Evolutionary conservation across 2,797 vertebrate species (phyloP), one percentile per base, ranked within the genome.

Genomic region (Channa striata): DNA sequence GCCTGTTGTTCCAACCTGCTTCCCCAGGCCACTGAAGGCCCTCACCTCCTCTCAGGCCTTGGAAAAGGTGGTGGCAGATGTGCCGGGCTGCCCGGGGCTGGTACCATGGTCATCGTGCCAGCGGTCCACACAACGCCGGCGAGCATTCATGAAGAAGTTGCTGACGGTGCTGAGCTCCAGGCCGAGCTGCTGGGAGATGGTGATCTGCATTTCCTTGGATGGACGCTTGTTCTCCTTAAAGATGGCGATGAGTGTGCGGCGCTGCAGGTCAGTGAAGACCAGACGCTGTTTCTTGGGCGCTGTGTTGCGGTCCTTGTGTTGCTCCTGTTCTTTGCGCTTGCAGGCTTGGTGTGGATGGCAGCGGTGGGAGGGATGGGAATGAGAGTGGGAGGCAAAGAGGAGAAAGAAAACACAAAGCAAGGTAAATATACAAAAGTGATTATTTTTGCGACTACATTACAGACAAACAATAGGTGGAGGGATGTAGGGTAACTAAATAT

Each of bases 111-210:
- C 97, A 49, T 99, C 97, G 11, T 97, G 95, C 97, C 97, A 99
- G 89, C 96, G 96, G 93, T 98, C 97, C 89, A 97, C 96, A 63
- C 97, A 98, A 66, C 97, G 95, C 81, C 97, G 96, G 21, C 98
- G 96, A 11, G 98, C 98, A 1, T 99, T 99, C 98, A 99, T 99
- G 92, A 99, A 99, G 96, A 99, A 99, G 91, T 99, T 99, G 96
- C 97, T 99, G 94, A 99, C 98, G 1, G 98, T 99, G 94, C 89
- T 97, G 90, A 98, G 97, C 93, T 99, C 98, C 91, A 99, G 87
- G 84, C 98, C 98, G 25, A 99, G 96, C 90, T 99, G 98, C 92
- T 99, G 98, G 0, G 98, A 98, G 90, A 99, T 99, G 94, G 98
- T 99, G 81, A 98, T 94, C 94, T 99, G 98, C 98, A 99, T 99